Evolutionary conservation across 2,888 invertebrate genomes (phyloP).

Genomic region (Hirtodrosophila duncani): DNA sequence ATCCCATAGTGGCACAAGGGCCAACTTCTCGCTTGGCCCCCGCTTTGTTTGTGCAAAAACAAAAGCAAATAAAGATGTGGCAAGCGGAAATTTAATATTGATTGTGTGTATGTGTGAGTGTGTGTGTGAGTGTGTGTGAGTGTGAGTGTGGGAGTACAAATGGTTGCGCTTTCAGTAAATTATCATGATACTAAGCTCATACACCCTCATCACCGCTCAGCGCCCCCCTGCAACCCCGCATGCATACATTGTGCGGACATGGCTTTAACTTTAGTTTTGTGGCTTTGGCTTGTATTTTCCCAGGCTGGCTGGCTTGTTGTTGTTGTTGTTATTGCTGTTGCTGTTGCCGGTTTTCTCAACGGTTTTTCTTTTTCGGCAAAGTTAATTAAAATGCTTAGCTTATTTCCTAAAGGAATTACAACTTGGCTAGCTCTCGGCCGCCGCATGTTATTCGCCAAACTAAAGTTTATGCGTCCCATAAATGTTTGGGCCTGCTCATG

Average conservation of each 20-base stretch:
- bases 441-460: constrained; percentile 37
- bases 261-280: constrained; percentile 66
- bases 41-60: constrained; percentile 33
- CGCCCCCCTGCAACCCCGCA: not conserved
- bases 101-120: constrained; percentile 42
- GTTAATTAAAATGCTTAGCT: constrained; percentile 67
- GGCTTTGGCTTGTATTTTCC: constrained; percentile 63
- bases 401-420: constrained; percentile 67
- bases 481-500: constrained; percentile 23
- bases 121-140: constrained; percentile 4
- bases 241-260: constrained; percentile 31
- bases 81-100: constrained; percentile 69
- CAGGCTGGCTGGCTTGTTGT: constrained; percentile 18
- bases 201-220: constrained; percentile 6
- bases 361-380: constrained; percentile 34
- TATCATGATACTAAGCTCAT: constrained; percentile 63
- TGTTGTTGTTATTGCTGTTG: constrained; percentile 10
- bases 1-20: too few relatives aligned
- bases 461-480: constrained; percentile 34
- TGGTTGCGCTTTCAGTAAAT: constrained; percentile 67
- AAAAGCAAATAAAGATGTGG: constrained; percentile 65
- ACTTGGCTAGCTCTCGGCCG: constrained; percentile 34
- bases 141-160: constrained; percentile 38
- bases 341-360: constrained; percentile 13
- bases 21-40: constrained; percentile 2